Conservation (phyloP, 2,113 vertebrate species). For the Nannobrachium achirus region DNA sequence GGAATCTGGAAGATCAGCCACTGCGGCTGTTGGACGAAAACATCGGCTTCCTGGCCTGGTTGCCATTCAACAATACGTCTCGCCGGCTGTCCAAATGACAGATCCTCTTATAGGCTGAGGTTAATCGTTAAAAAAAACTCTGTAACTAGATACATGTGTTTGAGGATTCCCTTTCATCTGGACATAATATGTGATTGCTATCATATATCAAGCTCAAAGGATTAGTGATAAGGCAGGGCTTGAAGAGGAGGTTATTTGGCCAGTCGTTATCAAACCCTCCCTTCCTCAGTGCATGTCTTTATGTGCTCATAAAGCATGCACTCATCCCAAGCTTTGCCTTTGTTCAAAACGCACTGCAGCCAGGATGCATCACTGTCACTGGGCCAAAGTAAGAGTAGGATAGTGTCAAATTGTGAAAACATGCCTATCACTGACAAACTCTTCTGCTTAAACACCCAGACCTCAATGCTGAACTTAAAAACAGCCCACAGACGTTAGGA, state of each 20-base stretch:
- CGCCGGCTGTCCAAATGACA: constrained; percentile 9
- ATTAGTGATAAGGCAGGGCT: constrained; percentile 2
- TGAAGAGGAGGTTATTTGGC: not conserved
- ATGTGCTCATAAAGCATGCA: constrained; percentile 23
- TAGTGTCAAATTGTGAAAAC: not conserved
- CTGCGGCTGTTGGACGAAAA: not conserved
- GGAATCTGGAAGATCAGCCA: not conserved
- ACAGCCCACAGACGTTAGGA: not conserved
- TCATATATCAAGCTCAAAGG: constrained; percentile 22
- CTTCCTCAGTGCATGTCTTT: constrained; percentile 12
- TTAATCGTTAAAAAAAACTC: constrained; percentile 20
- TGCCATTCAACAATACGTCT: not conserved
- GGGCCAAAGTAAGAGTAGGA: not conserved
- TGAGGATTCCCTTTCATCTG: constrained; percentile 30
- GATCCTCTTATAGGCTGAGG: constrained; percentile 14
- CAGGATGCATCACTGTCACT: not conserved
- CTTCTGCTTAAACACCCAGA: not conserved
- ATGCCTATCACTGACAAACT: not conserved
- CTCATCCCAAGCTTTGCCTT: not conserved
- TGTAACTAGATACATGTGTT: constrained; percentile 29
- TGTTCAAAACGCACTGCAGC: not conserved
- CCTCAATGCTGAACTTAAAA: not conserved
- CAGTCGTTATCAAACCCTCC: constrained; percentile 5
- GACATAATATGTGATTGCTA: constrained; percentile 28
- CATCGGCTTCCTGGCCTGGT: not conserved